Base-by-base conservation (phyloP, 2,888 invertebrate species). In the Calameuta idolon region DNA sequence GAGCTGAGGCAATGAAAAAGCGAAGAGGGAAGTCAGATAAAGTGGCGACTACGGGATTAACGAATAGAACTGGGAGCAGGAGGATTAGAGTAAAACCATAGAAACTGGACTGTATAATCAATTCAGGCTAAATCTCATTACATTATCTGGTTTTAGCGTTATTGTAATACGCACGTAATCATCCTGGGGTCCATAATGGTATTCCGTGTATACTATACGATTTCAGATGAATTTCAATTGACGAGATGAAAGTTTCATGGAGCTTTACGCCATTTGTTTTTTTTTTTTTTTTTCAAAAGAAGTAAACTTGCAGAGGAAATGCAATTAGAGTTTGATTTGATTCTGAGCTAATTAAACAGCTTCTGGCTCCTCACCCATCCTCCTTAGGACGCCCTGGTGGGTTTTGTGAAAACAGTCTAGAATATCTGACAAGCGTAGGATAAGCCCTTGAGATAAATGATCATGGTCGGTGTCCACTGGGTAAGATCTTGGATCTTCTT, bases 341-440 rank as follows among this genome's bases (percentile, higher is more conserved):
- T 83, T 79, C 77, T 80, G 74, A 80, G 82, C 82, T 80, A 81
- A 85, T 79, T 85, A 85, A 84, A 81, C 83, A 76, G 81, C 77
- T 77, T 71, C 80, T 80, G 71, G 55, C 71, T 77, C 75, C 79
- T 74, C 77, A 23, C 55, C 55, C 23, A 55, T 55, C 55, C 55
- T 55, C 23, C 23, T 55, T 23, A 23, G 55, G 55, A 55, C 15
- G 55, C 23, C 2, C 55, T 1, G 55, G 23, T 55, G 55, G 55
- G 9, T 55, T 55, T 23, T 15, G 55, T 55, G 55, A 23, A 55
- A 23, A 55, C 55, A 55, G 55, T 23, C 55, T 23, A 23, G 55
- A 55, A 55, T 23, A 55, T 55, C 23, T 55, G 55, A 55, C 55
- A 55, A 55, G 55, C 55, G 55, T 55, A 55, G 55, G 55, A 55